Base-by-base conservation (phyloP, 2,888 invertebrate genomes). In the Lepidocyrtoides sp. region DNA sequence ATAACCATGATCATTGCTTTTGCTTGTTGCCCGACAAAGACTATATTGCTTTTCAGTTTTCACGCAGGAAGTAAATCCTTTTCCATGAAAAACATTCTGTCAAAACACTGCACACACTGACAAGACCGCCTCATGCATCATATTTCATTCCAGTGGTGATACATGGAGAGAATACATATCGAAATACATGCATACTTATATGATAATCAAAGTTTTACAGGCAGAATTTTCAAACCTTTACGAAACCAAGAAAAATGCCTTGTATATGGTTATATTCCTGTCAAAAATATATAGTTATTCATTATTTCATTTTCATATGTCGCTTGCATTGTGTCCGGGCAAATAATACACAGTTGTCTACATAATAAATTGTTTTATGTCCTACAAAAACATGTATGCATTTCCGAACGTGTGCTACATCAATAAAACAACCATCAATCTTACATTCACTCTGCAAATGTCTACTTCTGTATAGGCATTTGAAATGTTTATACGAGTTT, bases 301-400 rank as follows among this genome's bases (percentile, higher is more conserved):
- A 0, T 7, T 8, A 8, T 17, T 69, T n/a, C 17, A 0, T 7
- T 8, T 7, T 17, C 0, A 0, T 69, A 17, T 17, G 36, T 69
- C 10, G 36, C 36, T 36, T 1, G 23, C 17, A 69, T 36, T 69
- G 20, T 36, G 36, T 14, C 14, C 10, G 48, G 23, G 14, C 60
- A 57, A 12, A 41, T n/a, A 32, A 17, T 20, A 17, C 48, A 32
- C 66, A 51, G 66, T 69, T 69, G 32, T 23, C 36, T 57, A 51
- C 57, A 85, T 85, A 85, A 85, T 85, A 85, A 85, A 85, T 85
- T 85, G 85, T 85, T 85, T 85, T 75, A 85, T 75, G 85, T n/a
- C 7, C 48, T 23, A 23, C 26, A 69, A 20, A 84, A 82, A 57
- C 75, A 75, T 85, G 72, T 57, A 85, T 75, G 72, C 54, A 75